These are phyloP conservation scores for Ostrea denselamellosa DNA, from an alignment of 1,140 invertebrate genomes.

Conservation along the genomic window DNA sequence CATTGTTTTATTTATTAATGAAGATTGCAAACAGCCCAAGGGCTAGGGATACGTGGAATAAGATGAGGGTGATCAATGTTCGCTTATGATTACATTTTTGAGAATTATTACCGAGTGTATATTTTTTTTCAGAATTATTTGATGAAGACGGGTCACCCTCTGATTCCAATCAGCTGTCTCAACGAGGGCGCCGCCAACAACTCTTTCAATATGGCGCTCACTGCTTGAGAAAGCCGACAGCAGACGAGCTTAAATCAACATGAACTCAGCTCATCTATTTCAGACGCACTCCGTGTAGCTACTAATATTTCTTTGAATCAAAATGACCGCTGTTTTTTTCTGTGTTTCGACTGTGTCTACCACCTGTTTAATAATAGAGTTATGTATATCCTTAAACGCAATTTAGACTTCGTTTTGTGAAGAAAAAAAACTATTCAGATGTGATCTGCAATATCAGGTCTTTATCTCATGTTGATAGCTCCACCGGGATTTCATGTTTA, in stretches of 20 bases:
- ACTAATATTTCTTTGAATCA: background rate
- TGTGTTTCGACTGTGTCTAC: too few relatives aligned
- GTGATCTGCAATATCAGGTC: too few relatives aligned
- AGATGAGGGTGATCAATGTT: too few relatives aligned
- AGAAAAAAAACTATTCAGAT: too few relatives aligned
- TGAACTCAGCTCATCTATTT: background rate
- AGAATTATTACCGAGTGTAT: background rate
- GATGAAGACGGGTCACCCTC: slow-evolving; percentile 68
- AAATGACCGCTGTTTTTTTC: background rate
- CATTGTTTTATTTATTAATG: too few relatives aligned
- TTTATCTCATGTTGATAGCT: too few relatives aligned
- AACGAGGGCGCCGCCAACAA: slow-evolving; percentile 51
- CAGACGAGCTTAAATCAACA: background rate
- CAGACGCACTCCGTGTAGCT: background rate
- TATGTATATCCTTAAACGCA: too few relatives aligned
- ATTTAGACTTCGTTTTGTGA: too few relatives aligned
- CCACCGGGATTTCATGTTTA: too few relatives aligned
- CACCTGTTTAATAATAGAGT: background rate
- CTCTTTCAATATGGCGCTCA: background rate
- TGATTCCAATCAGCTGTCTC: slow-evolving; percentile 71
- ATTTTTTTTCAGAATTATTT: slow-evolving; percentile 70
- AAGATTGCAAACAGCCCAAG: too few relatives aligned
- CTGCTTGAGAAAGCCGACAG: background rate
- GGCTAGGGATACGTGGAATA: too few relatives aligned
- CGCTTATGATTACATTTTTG: too few relatives aligned